A percentile compares a stretch with the other conserved stretches of the same genome.
Conservation (phyloP, 2,888 invertebrate species). For the Leptinotarsa juncta region DNA sequence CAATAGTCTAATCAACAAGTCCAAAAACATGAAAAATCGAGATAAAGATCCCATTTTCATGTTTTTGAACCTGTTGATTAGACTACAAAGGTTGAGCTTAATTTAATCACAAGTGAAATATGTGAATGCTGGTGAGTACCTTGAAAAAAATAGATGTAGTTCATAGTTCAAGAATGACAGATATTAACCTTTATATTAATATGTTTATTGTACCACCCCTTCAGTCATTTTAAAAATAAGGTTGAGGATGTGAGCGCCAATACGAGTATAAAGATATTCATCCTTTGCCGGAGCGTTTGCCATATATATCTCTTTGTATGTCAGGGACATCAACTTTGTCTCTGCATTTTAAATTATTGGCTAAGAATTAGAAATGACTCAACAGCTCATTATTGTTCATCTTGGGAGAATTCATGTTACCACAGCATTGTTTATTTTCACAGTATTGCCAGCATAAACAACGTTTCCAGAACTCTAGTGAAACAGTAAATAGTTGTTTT, state of each 20-base stretch:
- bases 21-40: no score
- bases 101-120: no score
- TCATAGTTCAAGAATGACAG: no score
- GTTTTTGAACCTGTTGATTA: no score
- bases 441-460: slow-evolving; percentile 1
- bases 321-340: slow-evolving; percentile 26
- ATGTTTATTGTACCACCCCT: no score
- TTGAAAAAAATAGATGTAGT: no score
- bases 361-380: slow-evolving; percentile 19
- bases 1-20: no score
- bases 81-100: no score
- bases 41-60: no score
- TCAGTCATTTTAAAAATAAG: neutral
- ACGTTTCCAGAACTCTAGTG: neutral
- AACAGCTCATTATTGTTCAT: slow-evolving; percentile 24
- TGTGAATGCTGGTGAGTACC: no score
- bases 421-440: slow-evolving; percentile 15
- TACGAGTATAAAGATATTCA: neutral
- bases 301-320: slow-evolving; percentile 22
- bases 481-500: no score
- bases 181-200: no score
- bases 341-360: slow-evolving; percentile 23
- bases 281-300: neutral
- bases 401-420: slow-evolving; percentile 21
- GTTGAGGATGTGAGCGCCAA: neutral